phyloP scores from a whole-genome alignment of 2,797 vertebrate genomes.

The Xenentodon cancila region DNA sequence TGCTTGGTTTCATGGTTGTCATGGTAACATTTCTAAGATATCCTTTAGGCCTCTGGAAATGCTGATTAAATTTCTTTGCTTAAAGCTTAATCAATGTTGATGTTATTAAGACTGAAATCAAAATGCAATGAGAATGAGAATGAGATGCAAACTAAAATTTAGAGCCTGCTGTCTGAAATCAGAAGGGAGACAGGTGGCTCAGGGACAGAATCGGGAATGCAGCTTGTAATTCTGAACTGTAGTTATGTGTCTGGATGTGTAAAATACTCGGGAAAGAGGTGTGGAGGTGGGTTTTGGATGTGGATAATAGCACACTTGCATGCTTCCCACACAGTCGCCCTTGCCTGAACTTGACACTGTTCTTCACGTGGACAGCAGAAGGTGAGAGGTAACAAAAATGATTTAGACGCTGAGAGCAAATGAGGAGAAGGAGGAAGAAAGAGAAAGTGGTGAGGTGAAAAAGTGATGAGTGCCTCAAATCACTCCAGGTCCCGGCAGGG shows the following conservation, averaged over 20 bases:
- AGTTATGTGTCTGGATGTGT: not conserved
- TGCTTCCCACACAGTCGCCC: constrained; percentile 71
- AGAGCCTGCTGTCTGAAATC: too few relatives aligned
- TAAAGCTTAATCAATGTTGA: constrained; percentile 38
- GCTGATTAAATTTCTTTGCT: constrained; percentile 50
- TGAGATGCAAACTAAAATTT: too few relatives aligned
- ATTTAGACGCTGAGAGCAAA: not conserved
- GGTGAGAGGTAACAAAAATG: constrained; percentile 33
- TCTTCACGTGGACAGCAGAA: constrained; percentile 27
- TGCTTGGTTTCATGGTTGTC: constrained; percentile 73
- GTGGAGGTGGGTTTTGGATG: not conserved
- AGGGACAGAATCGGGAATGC: too few relatives aligned
- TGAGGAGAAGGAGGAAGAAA: not conserved
- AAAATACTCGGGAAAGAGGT: not conserved
- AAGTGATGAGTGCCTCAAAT: constrained; percentile 43
- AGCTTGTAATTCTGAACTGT: too few relatives aligned
- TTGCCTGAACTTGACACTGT: constrained; percentile 57
- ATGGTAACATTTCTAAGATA: constrained; percentile 79
- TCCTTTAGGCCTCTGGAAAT: constrained; percentile 48
- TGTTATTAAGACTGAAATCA: constrained; percentile 21
- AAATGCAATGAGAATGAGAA: too few relatives aligned
- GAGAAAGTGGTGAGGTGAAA: too few relatives aligned
- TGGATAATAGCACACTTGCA: constrained; percentile 47
- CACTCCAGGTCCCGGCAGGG: constrained; percentile 57
- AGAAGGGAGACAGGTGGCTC: too few relatives aligned